These are phyloP conservation scores for Alexandromys fortis DNA, from an alignment of 2,113 vertebrate genomes.

Conservation along the genomic window DNA sequence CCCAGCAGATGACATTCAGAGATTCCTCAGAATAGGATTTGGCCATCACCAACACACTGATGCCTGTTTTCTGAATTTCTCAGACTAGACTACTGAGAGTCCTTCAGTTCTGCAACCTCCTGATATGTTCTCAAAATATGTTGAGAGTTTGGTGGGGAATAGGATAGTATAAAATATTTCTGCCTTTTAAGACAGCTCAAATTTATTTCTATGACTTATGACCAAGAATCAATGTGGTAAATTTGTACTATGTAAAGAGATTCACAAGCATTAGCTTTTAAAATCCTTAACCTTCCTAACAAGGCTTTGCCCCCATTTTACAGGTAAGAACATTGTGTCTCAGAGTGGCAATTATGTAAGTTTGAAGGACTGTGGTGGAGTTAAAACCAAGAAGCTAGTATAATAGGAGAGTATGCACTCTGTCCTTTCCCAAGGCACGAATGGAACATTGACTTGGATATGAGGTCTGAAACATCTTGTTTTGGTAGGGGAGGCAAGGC, in stretches of 20 bases:
- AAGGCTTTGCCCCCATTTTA: background rate
- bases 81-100: background rate
- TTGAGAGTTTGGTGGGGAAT: background rate
- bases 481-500: background rate
- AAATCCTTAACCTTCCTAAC: background rate
- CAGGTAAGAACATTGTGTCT: background rate
- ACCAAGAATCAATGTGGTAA: background rate
- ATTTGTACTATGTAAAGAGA: background rate
- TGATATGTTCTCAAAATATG: background rate
- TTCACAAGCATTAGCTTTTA: background rate
- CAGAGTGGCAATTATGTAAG: background rate
- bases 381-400: background rate
- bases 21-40: background rate
- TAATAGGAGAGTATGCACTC: background rate
- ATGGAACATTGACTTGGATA: background rate
- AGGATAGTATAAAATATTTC: background rate
- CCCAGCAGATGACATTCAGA: background rate
- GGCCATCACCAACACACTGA: background rate
- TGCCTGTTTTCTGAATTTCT: background rate
- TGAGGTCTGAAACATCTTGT: background rate
- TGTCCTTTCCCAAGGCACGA: background rate
- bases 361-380: background rate
- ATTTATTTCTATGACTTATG: background rate
- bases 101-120: background rate
- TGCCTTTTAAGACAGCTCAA: background rate